phyloP scores from a whole-genome alignment of 2,888 invertebrate genomes.

The Metallyticus violacea region DNA sequence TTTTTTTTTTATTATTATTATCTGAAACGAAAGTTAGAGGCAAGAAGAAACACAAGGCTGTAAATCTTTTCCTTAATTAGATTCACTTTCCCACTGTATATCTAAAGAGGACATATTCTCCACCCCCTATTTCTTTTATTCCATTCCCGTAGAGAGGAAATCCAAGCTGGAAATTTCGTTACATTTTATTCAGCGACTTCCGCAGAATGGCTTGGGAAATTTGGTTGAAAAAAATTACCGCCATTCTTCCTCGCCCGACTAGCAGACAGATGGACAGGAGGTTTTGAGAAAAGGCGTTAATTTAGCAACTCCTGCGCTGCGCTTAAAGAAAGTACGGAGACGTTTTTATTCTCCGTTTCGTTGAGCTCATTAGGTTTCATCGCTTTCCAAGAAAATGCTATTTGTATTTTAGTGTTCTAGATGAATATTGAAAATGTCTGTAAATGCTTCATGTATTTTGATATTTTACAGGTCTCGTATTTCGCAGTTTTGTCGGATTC shows the following conservation, averaged over 20 bases:
- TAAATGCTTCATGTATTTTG: no score
- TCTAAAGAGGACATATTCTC: not conserved
- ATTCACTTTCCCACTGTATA: not conserved
- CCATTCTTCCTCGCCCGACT: no score
- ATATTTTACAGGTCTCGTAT: no score
- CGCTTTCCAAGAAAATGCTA: no score
- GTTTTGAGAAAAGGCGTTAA: not conserved
- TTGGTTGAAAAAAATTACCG: not conserved
- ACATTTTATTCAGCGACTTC: not conserved
- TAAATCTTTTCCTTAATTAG: not conserved
- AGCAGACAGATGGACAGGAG: not conserved
- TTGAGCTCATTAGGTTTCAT: not conserved
- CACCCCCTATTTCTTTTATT: not conserved
- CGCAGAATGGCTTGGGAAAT: not conserved
- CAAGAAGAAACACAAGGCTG: not conserved
- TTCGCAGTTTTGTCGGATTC: no score
- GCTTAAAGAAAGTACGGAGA: no score
- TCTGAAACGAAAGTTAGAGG: not conserved
- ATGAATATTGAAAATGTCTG: no score
- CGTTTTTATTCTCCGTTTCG: not conserved
- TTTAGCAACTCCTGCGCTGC: not conserved
- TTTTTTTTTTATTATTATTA: not conserved
- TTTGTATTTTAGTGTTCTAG: no score
- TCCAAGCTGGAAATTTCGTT: not conserved
- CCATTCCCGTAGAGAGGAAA: not conserved